Evolutionary conservation across 2,113 vertebrate species (phyloP).

Genomic region (Beaufortia kweichowensis): DNA sequence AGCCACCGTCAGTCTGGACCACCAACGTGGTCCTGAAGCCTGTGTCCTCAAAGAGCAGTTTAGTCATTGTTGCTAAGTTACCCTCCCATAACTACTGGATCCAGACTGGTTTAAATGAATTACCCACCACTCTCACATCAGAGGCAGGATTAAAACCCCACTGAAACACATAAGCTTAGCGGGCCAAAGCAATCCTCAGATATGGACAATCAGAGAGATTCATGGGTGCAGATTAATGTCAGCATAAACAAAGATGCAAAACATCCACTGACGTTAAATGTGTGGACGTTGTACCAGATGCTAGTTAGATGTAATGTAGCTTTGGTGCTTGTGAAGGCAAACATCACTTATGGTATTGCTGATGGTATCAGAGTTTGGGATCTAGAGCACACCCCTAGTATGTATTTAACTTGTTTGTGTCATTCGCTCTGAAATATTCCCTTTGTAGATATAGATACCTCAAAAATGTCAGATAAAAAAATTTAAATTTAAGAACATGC

Average conservation of each 20-base stretch:
- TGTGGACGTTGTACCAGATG: neutral
- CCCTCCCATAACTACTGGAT: slow-evolving; percentile 39
- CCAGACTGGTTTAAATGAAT: slow-evolving; percentile 33
- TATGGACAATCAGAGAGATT: slow-evolving; percentile 17
- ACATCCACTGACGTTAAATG: slow-evolving; percentile 3
- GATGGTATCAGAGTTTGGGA: too few relatives aligned
- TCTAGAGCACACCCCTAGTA: too few relatives aligned
- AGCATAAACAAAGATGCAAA: neutral
- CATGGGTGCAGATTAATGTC: slow-evolving; percentile 22
- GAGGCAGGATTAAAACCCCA: slow-evolving; percentile 26
- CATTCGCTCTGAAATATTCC: too few relatives aligned
- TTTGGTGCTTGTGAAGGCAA: neutral
- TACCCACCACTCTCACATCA: slow-evolving; percentile 27
- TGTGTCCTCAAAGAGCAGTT: slow-evolving; percentile 10
- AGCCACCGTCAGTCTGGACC: neutral
- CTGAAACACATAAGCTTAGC: slow-evolving; percentile 8
- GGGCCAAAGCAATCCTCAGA: slow-evolving; percentile 14
- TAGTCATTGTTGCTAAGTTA: slow-evolving; percentile 39
- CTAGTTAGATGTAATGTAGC: neutral
- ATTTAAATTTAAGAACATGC: too few relatives aligned
- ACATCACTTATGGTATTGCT: too few relatives aligned
- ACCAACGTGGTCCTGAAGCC: slow-evolving; percentile 19
- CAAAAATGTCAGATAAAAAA: too few relatives aligned
- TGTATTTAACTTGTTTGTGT: too few relatives aligned
- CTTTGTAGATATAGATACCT: too few relatives aligned